Base-by-base conservation (phyloP, 2,113 vertebrate genomes). In the Antechinus flavipes region DNA sequence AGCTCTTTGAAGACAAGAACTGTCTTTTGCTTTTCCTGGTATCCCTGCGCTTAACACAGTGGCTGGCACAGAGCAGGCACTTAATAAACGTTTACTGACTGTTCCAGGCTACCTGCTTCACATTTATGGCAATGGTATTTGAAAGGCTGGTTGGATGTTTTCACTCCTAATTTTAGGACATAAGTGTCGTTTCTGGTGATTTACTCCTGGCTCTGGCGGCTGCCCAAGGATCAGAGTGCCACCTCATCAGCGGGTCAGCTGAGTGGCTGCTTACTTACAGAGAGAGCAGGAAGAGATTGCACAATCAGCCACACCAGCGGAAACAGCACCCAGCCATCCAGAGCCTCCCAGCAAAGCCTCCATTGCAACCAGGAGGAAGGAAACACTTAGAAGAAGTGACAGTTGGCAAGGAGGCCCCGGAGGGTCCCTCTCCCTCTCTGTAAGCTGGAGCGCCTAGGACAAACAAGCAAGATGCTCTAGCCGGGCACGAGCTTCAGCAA, bases 271-370 rank as follows among this genome's bases (percentile, higher is more conserved):
- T 84, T 23, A 84, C 35, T 76, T 76, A n/a, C 68, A 84, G n/a
- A 84, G 68, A 84, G n/a, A 84, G n/a, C 68, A 84, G 68, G n/a
- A 84, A 84, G 68, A 84, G 68, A 84, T 84, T 84, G 68, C n/a
- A 84, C 68, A 84, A 84, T 19, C n/a, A 23, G 68, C 68, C n/a
- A 84, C 68, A 7, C 42, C 68, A 84, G n/a, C 42, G 68, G n/a
- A 84, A 84, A 84, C n/a, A 84, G 68, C n/a, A 7, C 68, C 68
- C 68, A 84, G n/a, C 35, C 5, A 2, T 42, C 19, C 14, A 16
- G 68, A 68, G 68, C 35, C n/a, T 76, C 61, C 61, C 61, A n/a
- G 35, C 61, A n/a, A n/a, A 76, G 68, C 35, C 61, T 76, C 12
- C 4, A 4, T 35, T 84, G 68, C n/a, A 84, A 10, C 68, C n/a